Evolutionary conservation across 2,797 vertebrate genomes (phyloP).

Genomic region (Clarias laeviceps): DNA sequence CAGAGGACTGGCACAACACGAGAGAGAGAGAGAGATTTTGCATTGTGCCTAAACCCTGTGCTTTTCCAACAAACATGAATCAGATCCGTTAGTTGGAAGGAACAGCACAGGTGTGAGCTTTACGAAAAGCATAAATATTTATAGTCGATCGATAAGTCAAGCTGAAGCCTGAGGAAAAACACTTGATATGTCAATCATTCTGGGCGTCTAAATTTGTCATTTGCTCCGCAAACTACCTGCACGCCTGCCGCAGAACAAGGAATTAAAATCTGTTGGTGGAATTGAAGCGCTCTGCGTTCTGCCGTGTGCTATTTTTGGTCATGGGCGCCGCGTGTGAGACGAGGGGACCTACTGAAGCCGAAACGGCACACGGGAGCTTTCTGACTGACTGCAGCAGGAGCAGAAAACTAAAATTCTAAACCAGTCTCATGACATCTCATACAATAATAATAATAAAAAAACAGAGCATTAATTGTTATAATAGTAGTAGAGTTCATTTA

Average conservation of each 20-base stretch:
- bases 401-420: background rate
- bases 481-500: no score
- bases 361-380: constrained; percentile 69
- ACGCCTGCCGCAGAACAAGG: background rate
- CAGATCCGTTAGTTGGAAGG: constrained; percentile 2
- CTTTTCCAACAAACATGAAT: constrained; percentile 49
- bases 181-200: constrained; percentile 30
- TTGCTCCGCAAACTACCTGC: constrained; percentile 40
- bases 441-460: background rate
- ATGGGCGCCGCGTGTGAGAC: constrained; percentile 54
- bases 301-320: constrained; percentile 58
- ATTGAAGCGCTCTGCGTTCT: constrained; percentile 29
- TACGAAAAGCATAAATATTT: constrained; percentile 46
- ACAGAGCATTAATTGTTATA: background rate
- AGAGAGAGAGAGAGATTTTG: constrained; percentile 28
- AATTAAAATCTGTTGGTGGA: constrained; percentile 11
- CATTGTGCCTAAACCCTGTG: constrained; percentile 38
- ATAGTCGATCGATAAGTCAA: constrained; percentile 36
- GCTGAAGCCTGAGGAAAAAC: constrained; percentile 35
- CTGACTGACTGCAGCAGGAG: constrained; percentile 63
- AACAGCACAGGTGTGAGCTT: constrained; percentile 22
- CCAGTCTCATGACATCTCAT: background rate
- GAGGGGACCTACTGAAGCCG: constrained; percentile 69
- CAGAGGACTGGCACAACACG: constrained; percentile 17
- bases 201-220: constrained; percentile 36